phyloP scores from a whole-genome alignment of 2,113 vertebrate genomes.

The Protomyctophum bolini region DNA sequence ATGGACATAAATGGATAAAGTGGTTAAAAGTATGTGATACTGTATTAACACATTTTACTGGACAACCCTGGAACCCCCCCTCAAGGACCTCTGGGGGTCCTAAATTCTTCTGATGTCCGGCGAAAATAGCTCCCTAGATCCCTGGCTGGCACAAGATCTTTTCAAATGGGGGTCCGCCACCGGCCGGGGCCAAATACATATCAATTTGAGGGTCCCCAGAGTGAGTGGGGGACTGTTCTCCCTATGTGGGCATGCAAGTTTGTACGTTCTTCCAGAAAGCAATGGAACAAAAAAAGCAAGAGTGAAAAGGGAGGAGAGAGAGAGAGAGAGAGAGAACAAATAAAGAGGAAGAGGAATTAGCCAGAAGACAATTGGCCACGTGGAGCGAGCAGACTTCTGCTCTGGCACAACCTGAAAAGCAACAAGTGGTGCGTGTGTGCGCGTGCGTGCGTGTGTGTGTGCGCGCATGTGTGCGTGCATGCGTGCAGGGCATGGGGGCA shows the following conservation, averaged over 20 bases:
- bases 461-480: conserved; percentile 39
- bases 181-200: too few species aligned
- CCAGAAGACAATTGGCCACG: conserved; percentile 44
- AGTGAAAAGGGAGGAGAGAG: not conserved
- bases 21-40: too few species aligned
- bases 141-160: too few species aligned
- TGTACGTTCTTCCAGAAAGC: not conserved
- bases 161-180: too few species aligned
- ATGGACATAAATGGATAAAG: too few species aligned
- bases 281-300: conserved; percentile 11
- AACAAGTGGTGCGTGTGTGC: conserved; percentile 26
- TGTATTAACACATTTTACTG: too few species aligned
- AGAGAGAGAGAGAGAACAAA: conserved; percentile 9
- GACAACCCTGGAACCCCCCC: too few species aligned
- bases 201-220: too few species aligned
- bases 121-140: too few species aligned
- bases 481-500: conserved; percentile 40
- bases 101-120: too few species aligned
- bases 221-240: too few species aligned
- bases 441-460: conserved; percentile 7
- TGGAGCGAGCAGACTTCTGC: conserved; percentile 31
- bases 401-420: conserved; percentile 56
- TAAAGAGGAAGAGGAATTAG: conserved; percentile 51
- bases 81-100: too few species aligned
- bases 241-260: not conserved